Percentiles rank a stretch among this genome's conserved stretches.
Evolutionary conservation across 2,888 invertebrate species (phyloP).

Genomic region (Endotricha flammealis): DNA sequence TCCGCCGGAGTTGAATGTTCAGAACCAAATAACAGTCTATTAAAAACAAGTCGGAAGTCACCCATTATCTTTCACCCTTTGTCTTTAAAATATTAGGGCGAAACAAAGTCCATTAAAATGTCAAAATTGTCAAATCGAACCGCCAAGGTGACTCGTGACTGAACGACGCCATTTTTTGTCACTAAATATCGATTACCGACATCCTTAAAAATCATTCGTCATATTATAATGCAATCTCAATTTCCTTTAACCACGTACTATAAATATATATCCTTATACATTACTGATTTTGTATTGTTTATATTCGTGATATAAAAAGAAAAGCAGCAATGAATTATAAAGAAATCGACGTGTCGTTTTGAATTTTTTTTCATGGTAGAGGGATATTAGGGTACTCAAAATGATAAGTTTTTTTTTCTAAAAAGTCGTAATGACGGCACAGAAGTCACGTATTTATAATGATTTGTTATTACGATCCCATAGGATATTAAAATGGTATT

Average conservation of each 20-base stretch:
- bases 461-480: conserved; percentile 48
- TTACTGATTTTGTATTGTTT: neutral
- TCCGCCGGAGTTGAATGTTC: no score
- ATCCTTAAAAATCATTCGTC: conserved; percentile 37
- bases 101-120: neutral
- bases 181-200: conserved; percentile 18
- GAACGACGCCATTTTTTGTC: conserved; percentile 9
- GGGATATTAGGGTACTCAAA: conserved; percentile 13
- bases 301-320: neutral
- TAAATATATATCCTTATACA: no score
- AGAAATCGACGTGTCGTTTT: neutral
- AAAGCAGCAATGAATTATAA: neutral
- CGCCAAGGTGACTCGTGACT: conserved; percentile 7
- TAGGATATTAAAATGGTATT: conserved; percentile 64
- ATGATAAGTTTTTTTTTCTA: conserved; percentile 26
- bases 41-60: neutral
- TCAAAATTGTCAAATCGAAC: neutral
- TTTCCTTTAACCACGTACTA: no score
- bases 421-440: conserved; percentile 56
- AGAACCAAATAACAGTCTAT: no score
- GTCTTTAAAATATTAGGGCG: neutral
- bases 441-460: conserved; percentile 67
- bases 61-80: neutral
- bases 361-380: conserved; percentile 4
- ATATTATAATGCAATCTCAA: conserved; percentile 19